Percentiles rank a stretch among this genome's conserved stretches.
These are phyloP conservation scores for Drosophila phalerata DNA, from an alignment of 2,888 invertebrate genomes.

Conservation along the genomic window DNA sequence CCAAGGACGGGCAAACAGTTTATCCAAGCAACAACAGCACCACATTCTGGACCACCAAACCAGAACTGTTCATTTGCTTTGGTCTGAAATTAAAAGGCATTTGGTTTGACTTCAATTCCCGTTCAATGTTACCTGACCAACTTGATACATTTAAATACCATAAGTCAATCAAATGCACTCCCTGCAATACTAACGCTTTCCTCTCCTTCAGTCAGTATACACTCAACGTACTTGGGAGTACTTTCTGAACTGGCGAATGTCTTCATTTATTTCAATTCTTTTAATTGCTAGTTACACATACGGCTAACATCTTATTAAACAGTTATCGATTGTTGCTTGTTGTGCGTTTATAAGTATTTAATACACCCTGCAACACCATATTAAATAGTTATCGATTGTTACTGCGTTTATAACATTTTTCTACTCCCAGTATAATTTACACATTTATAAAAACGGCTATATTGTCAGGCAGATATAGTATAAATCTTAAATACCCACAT, in stretches of 20 bases:
- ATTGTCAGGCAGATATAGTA: background rate
- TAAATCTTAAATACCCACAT: background rate
- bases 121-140: background rate
- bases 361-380: background rate
- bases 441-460: background rate
- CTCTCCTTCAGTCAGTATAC: background rate
- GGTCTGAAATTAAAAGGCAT: conserved; percentile 5
- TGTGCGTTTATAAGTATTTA: background rate
- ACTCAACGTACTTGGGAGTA: background rate
- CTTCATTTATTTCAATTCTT: background rate
- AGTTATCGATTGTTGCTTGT: conserved; percentile 4
- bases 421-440: background rate
- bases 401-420: background rate
- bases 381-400: conserved; percentile 5
- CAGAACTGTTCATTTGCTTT: conserved; percentile 2
- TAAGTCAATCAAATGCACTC: background rate
- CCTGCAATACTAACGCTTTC: background rate
- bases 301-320: background rate
- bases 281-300: background rate
- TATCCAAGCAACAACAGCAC: conserved; percentile 31
- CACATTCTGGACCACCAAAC: conserved; percentile 10
- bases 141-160: conserved; percentile 5
- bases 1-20: conserved; percentile 68
- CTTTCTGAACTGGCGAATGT: conserved; percentile 1
- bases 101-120: conserved; percentile 1